These are phyloP conservation scores for Zygaena filipendulae DNA, from an alignment of 2,888 invertebrate species.

Conservation along the genomic window DNA sequence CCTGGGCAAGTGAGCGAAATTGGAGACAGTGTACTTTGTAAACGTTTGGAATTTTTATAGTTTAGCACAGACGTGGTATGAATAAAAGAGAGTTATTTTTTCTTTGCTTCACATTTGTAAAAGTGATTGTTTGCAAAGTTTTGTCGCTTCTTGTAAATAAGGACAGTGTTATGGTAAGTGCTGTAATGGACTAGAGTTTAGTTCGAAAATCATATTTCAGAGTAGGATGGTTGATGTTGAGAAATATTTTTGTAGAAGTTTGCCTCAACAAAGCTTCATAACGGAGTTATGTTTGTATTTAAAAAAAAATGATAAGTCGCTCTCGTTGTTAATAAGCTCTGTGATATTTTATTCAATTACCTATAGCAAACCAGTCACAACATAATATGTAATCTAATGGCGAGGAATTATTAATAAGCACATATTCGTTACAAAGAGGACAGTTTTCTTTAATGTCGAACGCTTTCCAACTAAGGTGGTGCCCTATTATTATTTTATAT, in stretches of 20 bases:
- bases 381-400: background rate
- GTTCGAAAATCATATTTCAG: too few relatives aligned
- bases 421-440: slow-evolving; percentile 29
- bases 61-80: slow-evolving; percentile 25
- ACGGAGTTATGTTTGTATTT: too few relatives aligned
- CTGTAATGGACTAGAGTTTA: too few relatives aligned
- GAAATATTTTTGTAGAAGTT: too few relatives aligned
- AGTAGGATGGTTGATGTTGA: too few relatives aligned
- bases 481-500: slow-evolving; percentile 60
- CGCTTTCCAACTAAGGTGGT: slow-evolving; percentile 36
- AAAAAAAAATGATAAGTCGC: too few relatives aligned
- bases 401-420: too few relatives aligned
- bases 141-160: too few relatives aligned
- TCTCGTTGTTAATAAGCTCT: too few relatives aligned
- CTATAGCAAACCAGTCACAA: background rate
- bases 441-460: slow-evolving; percentile 37
- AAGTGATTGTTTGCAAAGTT: slow-evolving; percentile 26
- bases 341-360: background rate
- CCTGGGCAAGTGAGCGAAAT: slow-evolving; percentile 33
- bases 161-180: too few relatives aligned
- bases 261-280: too few relatives aligned
- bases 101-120: too few relatives aligned
- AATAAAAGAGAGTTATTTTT: slow-evolving; percentile 37
- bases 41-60: slow-evolving; percentile 42
- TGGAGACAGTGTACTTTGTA: slow-evolving; percentile 34